A percentile compares a stretch with the other conserved stretches of the same genome.
Conservation (phyloP, 2,797 vertebrate genomes). For the Pangasius djambal region DNA sequence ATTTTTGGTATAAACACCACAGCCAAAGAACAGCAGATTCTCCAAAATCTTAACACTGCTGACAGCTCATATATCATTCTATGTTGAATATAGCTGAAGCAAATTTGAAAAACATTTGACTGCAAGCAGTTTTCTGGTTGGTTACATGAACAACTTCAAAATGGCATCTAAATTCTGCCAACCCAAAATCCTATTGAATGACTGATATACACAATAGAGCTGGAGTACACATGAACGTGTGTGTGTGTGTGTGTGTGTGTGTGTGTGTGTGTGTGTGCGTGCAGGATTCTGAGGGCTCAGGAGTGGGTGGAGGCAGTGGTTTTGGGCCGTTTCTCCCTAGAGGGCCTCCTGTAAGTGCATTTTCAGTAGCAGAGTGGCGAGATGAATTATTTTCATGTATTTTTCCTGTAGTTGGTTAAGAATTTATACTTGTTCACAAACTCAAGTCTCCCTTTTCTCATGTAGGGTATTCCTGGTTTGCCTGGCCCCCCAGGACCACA, state of each 20-base stretch:
- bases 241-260: slow-evolving; percentile 31
- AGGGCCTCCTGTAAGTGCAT: slow-evolving; percentile 74
- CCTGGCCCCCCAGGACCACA: slow-evolving; percentile 73
- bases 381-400: background rate
- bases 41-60: background rate
- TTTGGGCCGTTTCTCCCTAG: slow-evolving; percentile 64
- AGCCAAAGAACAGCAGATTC: background rate
- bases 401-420: background rate
- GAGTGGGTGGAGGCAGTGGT: slow-evolving; percentile 52
- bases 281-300: slow-evolving; percentile 89
- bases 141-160: slow-evolving; percentile 11
- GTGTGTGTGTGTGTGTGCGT: slow-evolving; percentile 39
- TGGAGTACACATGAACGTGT: background rate
- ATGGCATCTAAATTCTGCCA: slow-evolving; percentile 4
- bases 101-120: background rate
- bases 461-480: slow-evolving; percentile 71
- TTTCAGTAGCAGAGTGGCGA: background rate
- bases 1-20: background rate
- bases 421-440: slow-evolving; percentile 9
- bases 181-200: background rate
- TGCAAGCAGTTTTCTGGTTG: slow-evolving; percentile 22
- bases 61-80: slow-evolving; percentile 29
- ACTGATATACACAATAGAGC: slow-evolving; percentile 20
- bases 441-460: background rate
- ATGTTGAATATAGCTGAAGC: slow-evolving; percentile 1